Percentiles rank a stretch among this genome's conserved stretches.
Evolutionary conservation across 1,140 invertebrate genomes (phyloP).

Genomic region (Ceratoteleas bidentatus): DNA sequence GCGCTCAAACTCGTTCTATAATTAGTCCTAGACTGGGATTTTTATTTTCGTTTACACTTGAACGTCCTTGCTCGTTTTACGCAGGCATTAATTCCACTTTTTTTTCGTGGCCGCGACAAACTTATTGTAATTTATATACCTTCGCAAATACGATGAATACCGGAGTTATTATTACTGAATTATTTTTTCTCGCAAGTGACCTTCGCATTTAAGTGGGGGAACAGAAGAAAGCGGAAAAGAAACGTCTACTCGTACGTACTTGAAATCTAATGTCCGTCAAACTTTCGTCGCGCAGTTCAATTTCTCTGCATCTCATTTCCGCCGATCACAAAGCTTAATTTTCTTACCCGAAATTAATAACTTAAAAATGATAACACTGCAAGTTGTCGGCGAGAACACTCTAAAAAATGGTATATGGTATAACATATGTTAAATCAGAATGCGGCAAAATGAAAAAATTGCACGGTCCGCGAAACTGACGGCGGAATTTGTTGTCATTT

Average conservation of each 20-base stretch:
- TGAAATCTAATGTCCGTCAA: neutral
- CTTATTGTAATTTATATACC: constrained; percentile 59
- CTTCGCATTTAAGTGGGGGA: constrained; percentile 39
- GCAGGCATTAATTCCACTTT: constrained; percentile 61
- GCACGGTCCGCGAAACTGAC: constrained; percentile 67
- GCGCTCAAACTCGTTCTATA: constrained; percentile 76
- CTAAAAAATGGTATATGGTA: too few species aligned
- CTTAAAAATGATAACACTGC: too few species aligned
- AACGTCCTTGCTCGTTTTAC: constrained; percentile 76
- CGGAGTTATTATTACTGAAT: constrained; percentile 59
- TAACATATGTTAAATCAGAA: too few species aligned
- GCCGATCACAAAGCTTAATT: neutral
- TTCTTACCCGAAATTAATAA: too few species aligned
- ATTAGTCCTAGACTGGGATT: constrained; percentile 77
- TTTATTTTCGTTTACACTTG: constrained; percentile 81
- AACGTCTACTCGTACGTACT: constrained; percentile 52
- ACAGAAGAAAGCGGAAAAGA: constrained; percentile 40
- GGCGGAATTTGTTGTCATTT: constrained; percentile 77
- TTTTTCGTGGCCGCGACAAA: constrained; percentile 53
- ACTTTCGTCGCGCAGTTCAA: neutral
- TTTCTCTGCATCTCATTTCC: neutral
- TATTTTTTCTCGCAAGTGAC: constrained; percentile 64
- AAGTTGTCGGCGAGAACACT: too few species aligned
- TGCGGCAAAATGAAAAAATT: too few species aligned
- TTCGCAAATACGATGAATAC: constrained; percentile 54